Evolutionary conservation across 1,140 invertebrate genomes (phyloP), one percentile per base, ranked within the genome.

Genomic region (Rhopalosiphum maidis): DNA sequence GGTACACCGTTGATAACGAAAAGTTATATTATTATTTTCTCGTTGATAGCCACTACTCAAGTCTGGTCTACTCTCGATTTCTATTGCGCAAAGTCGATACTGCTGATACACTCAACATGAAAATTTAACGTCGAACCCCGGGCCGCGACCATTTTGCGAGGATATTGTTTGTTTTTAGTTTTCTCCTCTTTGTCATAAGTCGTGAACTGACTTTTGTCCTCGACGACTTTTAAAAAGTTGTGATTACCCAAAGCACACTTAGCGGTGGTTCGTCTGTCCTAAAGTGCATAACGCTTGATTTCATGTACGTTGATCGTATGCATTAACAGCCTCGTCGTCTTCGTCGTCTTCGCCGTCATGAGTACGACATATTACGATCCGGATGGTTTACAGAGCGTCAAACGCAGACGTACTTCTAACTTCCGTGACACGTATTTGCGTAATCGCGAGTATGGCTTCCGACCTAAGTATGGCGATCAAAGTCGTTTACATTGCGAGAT

Each of bases 401-500:
- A 86, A 41, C 77, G 82, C n/a, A 35, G 82, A 43, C 48, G 46
- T 8, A 21, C 35, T 35, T n/a, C 23, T 5, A 94, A 94, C 86
- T 94, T 92, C 43, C 93, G 93, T 37, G 94, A 94, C 60, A 82
- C 55, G 0, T 94, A 93, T 54, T 46, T 95, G 77, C 93, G 94
- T 35, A 90, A 94, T 25, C 87, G 96, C 86, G 97, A 97, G 95
- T 95, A 96, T 48, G 97, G 97, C 21, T 96, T 96, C 77, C 95
- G 95, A 54, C 95, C 95, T 54, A 96, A 96, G 6, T 94, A 97
- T 23, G 97, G 97, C 9, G 95, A 96, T 88, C 95, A 95, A 48
- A 96, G 97, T 95, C 95, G 95, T 6, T 96, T 97, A 94, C 96
- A 96, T 82, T 96, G 96, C 94, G 96, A 96, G 93, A 95, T 97